Base-by-base conservation (phyloP, 2,113 vertebrate species). In the Anguilla japonica region DNA sequence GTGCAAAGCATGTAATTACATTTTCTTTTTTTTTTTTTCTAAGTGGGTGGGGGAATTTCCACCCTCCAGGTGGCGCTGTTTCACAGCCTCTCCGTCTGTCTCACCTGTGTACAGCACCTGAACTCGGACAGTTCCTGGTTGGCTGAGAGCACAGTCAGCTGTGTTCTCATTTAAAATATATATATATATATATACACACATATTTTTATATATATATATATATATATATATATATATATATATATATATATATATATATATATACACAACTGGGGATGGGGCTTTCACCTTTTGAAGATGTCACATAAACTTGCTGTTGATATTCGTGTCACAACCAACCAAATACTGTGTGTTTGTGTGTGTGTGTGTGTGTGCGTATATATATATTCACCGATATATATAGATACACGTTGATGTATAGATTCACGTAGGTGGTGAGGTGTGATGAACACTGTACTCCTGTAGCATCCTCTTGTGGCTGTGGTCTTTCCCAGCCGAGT, bases 301-400 rank as follows among this genome's bases (percentile, higher is more conserved):
- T 91, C 84, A 86, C 87, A 87, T 86, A 87, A 34, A 89, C 82
- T 86, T 90, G 87, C 88, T 90, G 75, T 82, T 60, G 83, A 89
- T 86, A 50, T 78, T 86, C 63, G 63, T 91, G 89, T 93, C 91
- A 84, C 88, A 90, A 91, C 43, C 50, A 53, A 53, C 87, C 92
- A 93, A 91, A 93, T 92, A 88, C 46, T 84, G 60, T 86, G 82
- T 88, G 87, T 94, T 85, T 90, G 84, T 93, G 84, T 79, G 84
- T 87, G n/a, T n/a, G n/a, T n/a, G n/a, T n/a, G n/a, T 34, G 34
- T 34, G 82, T 86, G 89, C 91, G 84, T 81, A 39, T 88, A 87
- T 87, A n/a, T 39, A 53, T 88, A 78, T 83, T 89, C 86, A 84
- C 91, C 85, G 82, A 71, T 88, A 83, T 88, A 83, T 93, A 89